Conservation (phyloP, 2,797 vertebrate genomes). For the Australoheros facetus region DNA sequence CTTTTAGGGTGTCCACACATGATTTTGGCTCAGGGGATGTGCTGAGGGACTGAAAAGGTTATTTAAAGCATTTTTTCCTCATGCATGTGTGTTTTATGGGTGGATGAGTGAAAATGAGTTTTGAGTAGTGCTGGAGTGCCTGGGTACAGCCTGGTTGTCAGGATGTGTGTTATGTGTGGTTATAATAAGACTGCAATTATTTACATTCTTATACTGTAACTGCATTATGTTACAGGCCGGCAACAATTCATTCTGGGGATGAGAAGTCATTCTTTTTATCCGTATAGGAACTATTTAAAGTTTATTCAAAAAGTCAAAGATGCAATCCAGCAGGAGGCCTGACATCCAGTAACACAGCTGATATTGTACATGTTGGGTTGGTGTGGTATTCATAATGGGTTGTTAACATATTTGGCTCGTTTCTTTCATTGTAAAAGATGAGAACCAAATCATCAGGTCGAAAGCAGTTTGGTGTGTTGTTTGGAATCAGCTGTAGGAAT, state of each 20-base stretch:
- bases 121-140: conserved; percentile 31
- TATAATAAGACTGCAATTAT: background rate
- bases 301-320: conserved; percentile 11
- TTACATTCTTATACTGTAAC: background rate
- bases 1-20: conserved; percentile 20
- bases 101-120: conserved; percentile 29
- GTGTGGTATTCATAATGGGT: background rate
- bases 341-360: background rate
- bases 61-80: background rate
- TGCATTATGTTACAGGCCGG: background rate
- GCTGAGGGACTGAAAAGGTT: conserved; percentile 7
- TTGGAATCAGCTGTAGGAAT: conserved; percentile 1
- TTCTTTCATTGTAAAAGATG: background rate
- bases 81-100: background rate
- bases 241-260: background rate
- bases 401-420: background rate
- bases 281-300: conserved; percentile 1
- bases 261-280: background rate
- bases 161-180: conserved; percentile 18
- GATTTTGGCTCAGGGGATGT: background rate
- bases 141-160: conserved; percentile 15
- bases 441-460: background rate
- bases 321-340: background rate
- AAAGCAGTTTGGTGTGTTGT: background rate
- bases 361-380: background rate